Percentiles rank a stretch among this genome's conserved stretches.
phyloP scores from a whole-genome alignment of 2,113 vertebrate species.

The Cebus imitator region DNA sequence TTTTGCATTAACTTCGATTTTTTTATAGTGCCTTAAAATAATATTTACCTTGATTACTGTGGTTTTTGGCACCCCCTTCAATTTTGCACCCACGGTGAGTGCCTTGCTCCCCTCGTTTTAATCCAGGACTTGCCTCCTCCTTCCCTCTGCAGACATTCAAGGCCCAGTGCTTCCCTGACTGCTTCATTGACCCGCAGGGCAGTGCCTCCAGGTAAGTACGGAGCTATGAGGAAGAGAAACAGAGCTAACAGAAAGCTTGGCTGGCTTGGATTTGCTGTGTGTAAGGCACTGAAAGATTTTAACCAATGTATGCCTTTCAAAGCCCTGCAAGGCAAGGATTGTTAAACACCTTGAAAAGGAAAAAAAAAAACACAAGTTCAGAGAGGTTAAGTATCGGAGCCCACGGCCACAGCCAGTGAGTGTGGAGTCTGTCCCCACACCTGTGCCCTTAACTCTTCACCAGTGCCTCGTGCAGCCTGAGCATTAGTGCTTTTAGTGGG shows the following conservation, averaged over 20 bases:
- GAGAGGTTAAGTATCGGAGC: not conserved
- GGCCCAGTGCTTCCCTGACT: too few species aligned
- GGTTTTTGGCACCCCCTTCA: not conserved
- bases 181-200: not conserved
- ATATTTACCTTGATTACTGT: not conserved
- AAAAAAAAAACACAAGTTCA: not conserved
- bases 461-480: not conserved
- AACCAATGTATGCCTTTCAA: not conserved
- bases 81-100: too few species aligned
- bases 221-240: not conserved
- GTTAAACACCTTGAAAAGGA: not conserved
- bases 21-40: not conserved
- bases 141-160: not conserved
- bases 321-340: not conserved
- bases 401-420: not conserved
- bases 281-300: not conserved
- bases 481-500: not conserved
- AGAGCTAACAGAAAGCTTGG: too few species aligned
- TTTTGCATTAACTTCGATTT: not conserved
- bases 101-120: too few species aligned
- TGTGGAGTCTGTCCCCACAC: not conserved
- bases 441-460: not conserved
- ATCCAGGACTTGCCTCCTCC: not conserved
- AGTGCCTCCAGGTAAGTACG: not conserved
- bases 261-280: not conserved